Base-by-base conservation (phyloP, 2,113 vertebrate genomes). In the Notothenia rossii region DNA sequence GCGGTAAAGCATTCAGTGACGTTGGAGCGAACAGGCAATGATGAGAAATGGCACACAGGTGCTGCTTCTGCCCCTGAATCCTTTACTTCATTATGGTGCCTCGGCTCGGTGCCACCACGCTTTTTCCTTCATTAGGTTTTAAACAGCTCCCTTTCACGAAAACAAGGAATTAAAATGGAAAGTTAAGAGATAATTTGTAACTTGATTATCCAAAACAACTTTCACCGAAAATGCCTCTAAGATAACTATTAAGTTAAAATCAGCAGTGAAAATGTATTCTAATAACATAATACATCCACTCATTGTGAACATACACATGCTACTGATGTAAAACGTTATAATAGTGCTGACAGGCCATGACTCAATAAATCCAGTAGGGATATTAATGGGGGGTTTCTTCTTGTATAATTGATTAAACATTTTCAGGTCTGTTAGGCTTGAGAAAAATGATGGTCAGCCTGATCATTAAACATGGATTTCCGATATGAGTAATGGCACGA, bases 41-140 rank as follows among this genome's bases (percentile, higher is more conserved):
- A 94, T 93, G 82, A 92, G 90, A 94, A 93, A 94, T 93, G 83
- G 86, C 89, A 89, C 91, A 79, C 89, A 94, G 95, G 91, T 93
- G 94, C 90, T 87, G 78, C 74, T 59, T 72, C 86, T 48, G 67
- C 48, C 74, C 46, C 59, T 18, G 58, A 83, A 86, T 85, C 64
- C 58, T 54, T 85, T 71, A 89, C 88, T 87, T 80, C 72, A 88
- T 90, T 86, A 88, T 46, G 84, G 83, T 70, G 80, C 75, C 79
- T 69, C 61, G 69, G 62, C 79, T 69, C 61, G 68, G 62, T 40
- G 33, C 55, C 59, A 29, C 66, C 4, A 5, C 7, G 10, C 64
- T 62, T 71, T 59, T 36, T 68, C 73, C 80, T 55, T 12, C 80
- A 91, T 93, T 90, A 86, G 67, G 59, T 61, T 81, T 69, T 64